phyloP scores from a whole-genome alignment of 2,113 vertebrate genomes.

The Tenrec ecaudatus region DNA sequence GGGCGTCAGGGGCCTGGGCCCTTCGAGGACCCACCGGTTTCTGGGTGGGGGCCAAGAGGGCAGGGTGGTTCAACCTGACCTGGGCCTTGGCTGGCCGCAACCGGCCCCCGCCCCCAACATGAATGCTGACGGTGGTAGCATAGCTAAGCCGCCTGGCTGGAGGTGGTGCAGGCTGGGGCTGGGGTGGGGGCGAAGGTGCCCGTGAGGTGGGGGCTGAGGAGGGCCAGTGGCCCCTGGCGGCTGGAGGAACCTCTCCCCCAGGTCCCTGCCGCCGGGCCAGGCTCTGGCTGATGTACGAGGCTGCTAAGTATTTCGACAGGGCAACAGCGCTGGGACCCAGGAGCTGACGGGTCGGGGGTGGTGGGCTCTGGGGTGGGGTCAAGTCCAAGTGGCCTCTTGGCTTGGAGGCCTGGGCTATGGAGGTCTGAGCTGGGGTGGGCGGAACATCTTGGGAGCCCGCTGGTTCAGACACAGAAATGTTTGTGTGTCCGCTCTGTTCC shows the following conservation, averaged over 20 bases:
- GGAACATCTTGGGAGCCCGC: conserved; percentile 10
- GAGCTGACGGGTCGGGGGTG: conserved; percentile 64
- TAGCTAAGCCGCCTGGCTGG: conserved; percentile 88
- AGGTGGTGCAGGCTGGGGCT: conserved; percentile 67
- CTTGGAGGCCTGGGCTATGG: not conserved
- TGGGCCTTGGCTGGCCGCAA: conserved; percentile 92
- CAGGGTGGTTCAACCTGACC: conserved; percentile 92
- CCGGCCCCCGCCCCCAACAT: conserved; percentile 91
- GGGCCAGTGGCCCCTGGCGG: conserved; percentile 77
- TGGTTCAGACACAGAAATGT: not conserved
- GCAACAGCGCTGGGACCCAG: conserved; percentile 81
- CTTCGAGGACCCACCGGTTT: conserved; percentile 75
- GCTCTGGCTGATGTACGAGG: conserved; percentile 91
- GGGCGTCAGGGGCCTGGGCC: conserved; percentile 59
- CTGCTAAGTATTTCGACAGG: conserved; percentile 89
- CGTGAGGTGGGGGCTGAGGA: conserved; percentile 85
- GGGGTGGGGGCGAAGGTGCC: conserved; percentile 75
- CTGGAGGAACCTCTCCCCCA: conserved; percentile 31
- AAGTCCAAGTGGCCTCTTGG: conserved; percentile 21
- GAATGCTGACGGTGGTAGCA: conserved; percentile 94
- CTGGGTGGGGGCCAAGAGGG: conserved; percentile 80
- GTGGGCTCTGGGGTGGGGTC: conserved; percentile 61
- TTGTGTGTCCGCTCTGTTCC: not conserved
- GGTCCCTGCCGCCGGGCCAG: conserved; percentile 86
- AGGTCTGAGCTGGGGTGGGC: not conserved